A percentile compares a stretch with the other conserved stretches of the same genome.
These are phyloP conservation scores for Halcyon senegalensis DNA, from an alignment of 2,113 vertebrate species.

Conservation along the genomic window DNA sequence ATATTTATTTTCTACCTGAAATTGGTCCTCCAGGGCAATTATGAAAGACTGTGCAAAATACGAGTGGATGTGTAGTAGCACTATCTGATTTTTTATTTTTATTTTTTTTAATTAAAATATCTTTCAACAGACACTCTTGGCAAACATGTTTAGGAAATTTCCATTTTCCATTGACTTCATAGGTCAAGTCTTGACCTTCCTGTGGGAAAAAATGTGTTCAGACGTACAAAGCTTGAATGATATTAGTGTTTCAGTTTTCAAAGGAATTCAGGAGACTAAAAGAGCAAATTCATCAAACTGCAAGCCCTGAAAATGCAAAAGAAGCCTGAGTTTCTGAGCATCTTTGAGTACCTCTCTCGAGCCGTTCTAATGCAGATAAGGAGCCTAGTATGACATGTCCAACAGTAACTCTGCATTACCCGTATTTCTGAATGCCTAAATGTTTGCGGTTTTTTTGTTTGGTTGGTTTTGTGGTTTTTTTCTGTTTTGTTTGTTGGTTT, in stretches of 20 bases:
- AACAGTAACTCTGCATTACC: background rate
- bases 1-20: background rate
- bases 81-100: background rate
- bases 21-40: background rate
- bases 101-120: background rate
- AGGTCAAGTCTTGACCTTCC: background rate
- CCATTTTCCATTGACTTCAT: conserved; percentile 27
- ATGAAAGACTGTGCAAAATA: background rate
- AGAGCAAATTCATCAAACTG: background rate
- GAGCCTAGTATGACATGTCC: background rate
- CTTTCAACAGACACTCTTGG: background rate
- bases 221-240: background rate
- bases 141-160: conserved; percentile 25
- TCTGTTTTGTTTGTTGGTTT: background rate
- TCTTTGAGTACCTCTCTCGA: background rate
- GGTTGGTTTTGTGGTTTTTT: too few relatives aligned
- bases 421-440: conserved; percentile 38
- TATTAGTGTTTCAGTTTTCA: conserved; percentile 14
- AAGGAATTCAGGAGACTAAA: background rate
- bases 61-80: background rate
- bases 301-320: conserved; percentile 6
- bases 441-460: background rate
- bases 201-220: background rate
- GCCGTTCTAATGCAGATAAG: background rate
- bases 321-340: background rate